These are phyloP conservation scores for Syrista parreyssii DNA, from an alignment of 2,888 invertebrate species.

Conservation along the genomic window DNA sequence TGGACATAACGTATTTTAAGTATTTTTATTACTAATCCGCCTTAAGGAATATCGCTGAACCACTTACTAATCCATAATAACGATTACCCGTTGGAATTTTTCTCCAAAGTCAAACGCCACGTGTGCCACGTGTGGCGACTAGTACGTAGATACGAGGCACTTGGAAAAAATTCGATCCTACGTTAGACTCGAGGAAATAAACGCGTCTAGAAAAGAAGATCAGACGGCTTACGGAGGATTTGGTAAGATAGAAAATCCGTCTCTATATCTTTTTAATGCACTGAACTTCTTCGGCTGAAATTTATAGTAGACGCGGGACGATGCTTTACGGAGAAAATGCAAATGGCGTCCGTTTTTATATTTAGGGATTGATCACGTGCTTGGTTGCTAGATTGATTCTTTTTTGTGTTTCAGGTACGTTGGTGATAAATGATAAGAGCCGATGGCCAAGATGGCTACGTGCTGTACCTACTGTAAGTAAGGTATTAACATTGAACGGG, in stretches of 20 bases:
- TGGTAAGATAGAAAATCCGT: neutral
- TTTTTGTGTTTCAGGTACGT: neutral
- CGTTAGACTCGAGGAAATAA: neutral
- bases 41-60: neutral
- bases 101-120: neutral
- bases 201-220: neutral
- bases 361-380: neutral
- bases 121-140: neutral
- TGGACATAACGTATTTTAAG: neutral
- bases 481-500: conserved; percentile 2
- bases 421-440: neutral
- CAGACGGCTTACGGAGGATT: neutral
- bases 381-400: neutral
- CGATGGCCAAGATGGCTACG: neutral
- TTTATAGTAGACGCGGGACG: neutral
- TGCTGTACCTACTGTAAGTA: neutral
- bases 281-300: neutral
- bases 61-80: neutral
- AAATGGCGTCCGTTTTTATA: neutral
- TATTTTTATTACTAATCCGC: neutral
- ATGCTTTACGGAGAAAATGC: neutral
- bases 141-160: neutral
- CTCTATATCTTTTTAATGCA: neutral
- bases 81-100: neutral
- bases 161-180: neutral